Percentiles rank a stretch among this genome's conserved stretches.
These are phyloP conservation scores for Thymelicus lineola DNA, from an alignment of 2,888 invertebrate species.

Conservation along the genomic window DNA sequence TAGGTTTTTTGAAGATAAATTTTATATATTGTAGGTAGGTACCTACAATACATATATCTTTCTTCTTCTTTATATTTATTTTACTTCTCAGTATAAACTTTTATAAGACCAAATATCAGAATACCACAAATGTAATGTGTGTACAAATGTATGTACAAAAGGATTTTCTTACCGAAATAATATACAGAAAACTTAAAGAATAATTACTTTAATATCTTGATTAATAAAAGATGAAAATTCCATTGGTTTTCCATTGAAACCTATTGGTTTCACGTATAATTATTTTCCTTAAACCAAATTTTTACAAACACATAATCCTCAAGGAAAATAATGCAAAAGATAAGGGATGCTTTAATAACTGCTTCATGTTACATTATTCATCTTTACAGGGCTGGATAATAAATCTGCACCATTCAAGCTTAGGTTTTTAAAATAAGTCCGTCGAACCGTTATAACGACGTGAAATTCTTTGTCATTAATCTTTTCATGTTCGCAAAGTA, in stretches of 20 bases:
- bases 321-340: constrained; percentile 33
- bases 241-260: no score
- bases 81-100: no score
- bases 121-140: no score
- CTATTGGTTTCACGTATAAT: constrained; percentile 30
- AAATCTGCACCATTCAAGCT: constrained; percentile 34
- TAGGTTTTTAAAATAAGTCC: constrained; percentile 33
- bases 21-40: no score
- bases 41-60: no score
- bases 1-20: no score
- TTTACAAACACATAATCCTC: constrained; percentile 22
- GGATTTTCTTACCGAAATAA: no score
- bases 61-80: no score
- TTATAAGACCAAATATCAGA: no score
- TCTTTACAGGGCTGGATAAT: constrained; percentile 33
- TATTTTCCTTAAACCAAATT: constrained; percentile 31
- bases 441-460: constrained; percentile 17
- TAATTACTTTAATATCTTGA: constrained; percentile 16
- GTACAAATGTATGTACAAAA: no score
- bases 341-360: constrained; percentile 38
- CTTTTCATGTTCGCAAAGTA: constrained; percentile 21
- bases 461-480: constrained; percentile 30
- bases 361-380: constrained; percentile 37
- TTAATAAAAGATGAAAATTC: constrained; percentile 12
- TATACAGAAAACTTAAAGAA: constrained; percentile 38